Conservation (phyloP, 2,113 vertebrate species). For the Laticauda colubrina region DNA sequence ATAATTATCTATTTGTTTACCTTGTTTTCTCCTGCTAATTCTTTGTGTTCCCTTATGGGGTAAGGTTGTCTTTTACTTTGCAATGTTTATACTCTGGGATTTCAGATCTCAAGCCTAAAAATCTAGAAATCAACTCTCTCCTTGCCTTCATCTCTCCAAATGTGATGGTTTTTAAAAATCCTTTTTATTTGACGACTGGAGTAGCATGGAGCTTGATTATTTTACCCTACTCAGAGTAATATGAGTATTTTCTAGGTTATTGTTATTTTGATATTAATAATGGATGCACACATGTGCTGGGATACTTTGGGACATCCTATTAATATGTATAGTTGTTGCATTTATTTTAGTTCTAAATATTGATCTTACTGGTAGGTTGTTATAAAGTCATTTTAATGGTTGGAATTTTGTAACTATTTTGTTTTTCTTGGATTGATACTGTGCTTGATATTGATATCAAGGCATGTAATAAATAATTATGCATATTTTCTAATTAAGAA, state of each 20-base stretch:
- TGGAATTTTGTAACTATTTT: neutral
- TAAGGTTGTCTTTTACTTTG: neutral
- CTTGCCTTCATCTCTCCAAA: neutral
- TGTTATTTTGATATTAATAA: neutral
- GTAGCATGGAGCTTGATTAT: neutral
- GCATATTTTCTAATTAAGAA: neutral
- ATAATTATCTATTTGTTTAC: neutral
- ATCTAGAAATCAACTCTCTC: neutral
- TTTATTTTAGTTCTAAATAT: neutral
- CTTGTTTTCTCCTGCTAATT: neutral
- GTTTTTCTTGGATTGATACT: neutral
- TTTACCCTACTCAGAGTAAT: neutral
- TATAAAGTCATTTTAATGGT: neutral
- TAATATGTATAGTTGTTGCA: neutral
- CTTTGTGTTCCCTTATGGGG: neutral
- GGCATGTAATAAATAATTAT: neutral
- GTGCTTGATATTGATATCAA: neutral
- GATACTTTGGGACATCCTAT: neutral
- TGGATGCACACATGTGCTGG: neutral
- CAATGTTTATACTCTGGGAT: neutral
- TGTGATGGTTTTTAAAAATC: neutral
- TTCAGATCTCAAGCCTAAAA: neutral
- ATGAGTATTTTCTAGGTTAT: neutral
- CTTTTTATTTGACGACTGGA: neutral
- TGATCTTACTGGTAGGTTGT: neutral